Conservation (phyloP, 2,888 invertebrate genomes). For the Drosophila phalerata region DNA sequence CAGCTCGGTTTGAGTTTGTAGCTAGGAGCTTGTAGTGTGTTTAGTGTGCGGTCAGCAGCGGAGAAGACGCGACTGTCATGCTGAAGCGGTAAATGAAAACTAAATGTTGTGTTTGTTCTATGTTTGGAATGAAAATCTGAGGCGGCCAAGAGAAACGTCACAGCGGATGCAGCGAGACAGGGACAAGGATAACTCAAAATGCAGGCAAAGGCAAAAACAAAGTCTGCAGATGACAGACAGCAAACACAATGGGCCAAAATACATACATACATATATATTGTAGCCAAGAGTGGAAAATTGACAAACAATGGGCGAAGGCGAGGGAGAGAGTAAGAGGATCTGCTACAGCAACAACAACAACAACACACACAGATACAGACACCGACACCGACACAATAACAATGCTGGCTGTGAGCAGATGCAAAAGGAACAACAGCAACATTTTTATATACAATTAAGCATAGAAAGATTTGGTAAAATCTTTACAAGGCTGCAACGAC, state of each 20-base stretch:
- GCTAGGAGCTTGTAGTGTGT: background rate
- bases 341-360: slow-evolving; percentile 34
- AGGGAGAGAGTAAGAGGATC: slow-evolving; percentile 45
- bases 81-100: slow-evolving; percentile 60
- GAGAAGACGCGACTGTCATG: slow-evolving; percentile 57
- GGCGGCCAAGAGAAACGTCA: slow-evolving; percentile 34
- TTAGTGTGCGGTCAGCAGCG: slow-evolving; percentile 15
- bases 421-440: slow-evolving; percentile 52
- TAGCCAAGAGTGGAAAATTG: slow-evolving; percentile 17
- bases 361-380: slow-evolving; percentile 6
- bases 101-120: slow-evolving; percentile 19
- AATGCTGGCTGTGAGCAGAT: slow-evolving; percentile 65
- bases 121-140: slow-evolving; percentile 50
- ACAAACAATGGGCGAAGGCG: slow-evolving; percentile 57
- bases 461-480: slow-evolving; percentile 65
- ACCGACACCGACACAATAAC: slow-evolving; percentile 31
- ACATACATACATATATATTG: too few species aligned
- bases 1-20: slow-evolving; percentile 1
- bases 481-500: slow-evolving; percentile 62
- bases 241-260: slow-evolving; percentile 66
- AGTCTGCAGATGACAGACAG: slow-evolving; percentile 72
- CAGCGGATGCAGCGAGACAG: slow-evolving; percentile 34
- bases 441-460: slow-evolving; percentile 51
- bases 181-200: slow-evolving; percentile 20
- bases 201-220: too few species aligned